These are phyloP conservation scores for Adrianichthys oophorus DNA, from an alignment of 2,797 vertebrate genomes.

Conservation along the genomic window DNA sequence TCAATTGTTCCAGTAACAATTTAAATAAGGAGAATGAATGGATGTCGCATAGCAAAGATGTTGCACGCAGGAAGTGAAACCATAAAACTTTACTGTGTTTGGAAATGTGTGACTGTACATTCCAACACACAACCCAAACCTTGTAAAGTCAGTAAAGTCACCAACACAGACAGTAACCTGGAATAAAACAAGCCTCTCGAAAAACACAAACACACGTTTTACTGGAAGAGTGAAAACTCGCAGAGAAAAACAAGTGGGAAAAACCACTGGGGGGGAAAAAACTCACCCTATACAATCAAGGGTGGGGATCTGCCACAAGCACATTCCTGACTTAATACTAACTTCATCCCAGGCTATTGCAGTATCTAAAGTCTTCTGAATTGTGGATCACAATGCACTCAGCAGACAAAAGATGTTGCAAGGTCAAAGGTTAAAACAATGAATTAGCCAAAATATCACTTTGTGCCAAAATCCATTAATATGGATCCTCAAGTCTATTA, in stretches of 20 bases:
- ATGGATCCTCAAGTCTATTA: too few relatives aligned
- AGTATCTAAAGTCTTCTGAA: constrained; percentile 67
- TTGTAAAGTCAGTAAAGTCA: constrained; percentile 72
- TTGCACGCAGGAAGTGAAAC: constrained; percentile 50
- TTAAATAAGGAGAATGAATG: constrained; percentile 52
- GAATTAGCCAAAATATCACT: too few relatives aligned
- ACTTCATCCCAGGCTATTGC: constrained; percentile 69
- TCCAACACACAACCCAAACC: constrained; percentile 56
- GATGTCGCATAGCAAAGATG: constrained; percentile 41
- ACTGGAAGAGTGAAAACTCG: constrained; percentile 68
- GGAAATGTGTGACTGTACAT: constrained; percentile 68
- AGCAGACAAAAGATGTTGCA: background rate
- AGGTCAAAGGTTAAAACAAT: too few relatives aligned
- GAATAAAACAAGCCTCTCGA: constrained; percentile 68
- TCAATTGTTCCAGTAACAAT: constrained; percentile 23
- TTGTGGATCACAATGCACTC: constrained; percentile 34
- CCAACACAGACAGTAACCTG: constrained; percentile 67
- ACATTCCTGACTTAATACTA: constrained; percentile 71
- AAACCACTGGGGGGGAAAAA: constrained; percentile 66
- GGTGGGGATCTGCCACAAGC: constrained; percentile 71
- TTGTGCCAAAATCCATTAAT: too few relatives aligned
- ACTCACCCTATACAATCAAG: constrained; percentile 76
- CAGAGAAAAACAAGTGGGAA: constrained; percentile 71
- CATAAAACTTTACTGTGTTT: constrained; percentile 56
- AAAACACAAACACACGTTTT: constrained; percentile 32